A percentile compares a stretch with the other conserved stretches of the same genome.
These are phyloP conservation scores for Drosophila longiperda DNA, from an alignment of 2,888 invertebrate species.

Conservation along the genomic window DNA sequence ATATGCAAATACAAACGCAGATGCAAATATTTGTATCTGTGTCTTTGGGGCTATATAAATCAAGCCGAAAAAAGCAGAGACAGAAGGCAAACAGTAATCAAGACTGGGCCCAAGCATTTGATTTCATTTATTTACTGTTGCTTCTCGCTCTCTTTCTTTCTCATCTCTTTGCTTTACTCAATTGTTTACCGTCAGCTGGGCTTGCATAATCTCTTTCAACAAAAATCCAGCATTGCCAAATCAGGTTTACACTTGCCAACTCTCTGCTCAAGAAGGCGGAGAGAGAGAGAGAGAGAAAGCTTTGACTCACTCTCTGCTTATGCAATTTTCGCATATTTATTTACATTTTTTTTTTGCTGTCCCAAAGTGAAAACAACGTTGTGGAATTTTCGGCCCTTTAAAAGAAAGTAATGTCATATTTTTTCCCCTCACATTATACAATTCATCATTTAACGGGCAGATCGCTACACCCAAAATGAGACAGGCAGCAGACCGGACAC, in stretches of 20 bases:
- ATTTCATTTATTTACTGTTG: constrained; percentile 33
- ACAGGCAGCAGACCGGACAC: constrained; percentile 54
- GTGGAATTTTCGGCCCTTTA: constrained; percentile 40
- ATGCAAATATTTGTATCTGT: constrained; percentile 14
- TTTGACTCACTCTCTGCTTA: constrained; percentile 44
- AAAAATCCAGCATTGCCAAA: constrained; percentile 56
- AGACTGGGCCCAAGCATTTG: constrained; percentile 56
- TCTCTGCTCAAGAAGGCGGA: constrained; percentile 26
- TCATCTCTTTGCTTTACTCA: background rate
- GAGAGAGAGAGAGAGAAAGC: constrained; percentile 7
- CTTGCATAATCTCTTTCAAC: constrained; percentile 66
- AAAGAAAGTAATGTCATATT: constrained; percentile 25
- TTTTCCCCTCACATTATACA: background rate
- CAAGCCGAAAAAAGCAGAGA: constrained; percentile 34
- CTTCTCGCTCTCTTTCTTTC: constrained; percentile 15
- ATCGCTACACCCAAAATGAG: constrained; percentile 80
- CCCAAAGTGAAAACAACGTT: constrained; percentile 60
- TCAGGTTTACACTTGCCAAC: constrained; percentile 55
- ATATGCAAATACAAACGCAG: constrained; percentile 4
- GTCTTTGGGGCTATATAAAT: constrained; percentile 47
- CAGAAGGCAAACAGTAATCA: constrained; percentile 48
- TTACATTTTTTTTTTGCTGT: constrained; percentile 2
- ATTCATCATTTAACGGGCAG: constrained; percentile 67
- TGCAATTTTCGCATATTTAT: constrained; percentile 60
- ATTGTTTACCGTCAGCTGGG: constrained; percentile 43